Base-by-base conservation (phyloP, 2,113 vertebrate genomes). In the Ochotona princeps region DNA sequence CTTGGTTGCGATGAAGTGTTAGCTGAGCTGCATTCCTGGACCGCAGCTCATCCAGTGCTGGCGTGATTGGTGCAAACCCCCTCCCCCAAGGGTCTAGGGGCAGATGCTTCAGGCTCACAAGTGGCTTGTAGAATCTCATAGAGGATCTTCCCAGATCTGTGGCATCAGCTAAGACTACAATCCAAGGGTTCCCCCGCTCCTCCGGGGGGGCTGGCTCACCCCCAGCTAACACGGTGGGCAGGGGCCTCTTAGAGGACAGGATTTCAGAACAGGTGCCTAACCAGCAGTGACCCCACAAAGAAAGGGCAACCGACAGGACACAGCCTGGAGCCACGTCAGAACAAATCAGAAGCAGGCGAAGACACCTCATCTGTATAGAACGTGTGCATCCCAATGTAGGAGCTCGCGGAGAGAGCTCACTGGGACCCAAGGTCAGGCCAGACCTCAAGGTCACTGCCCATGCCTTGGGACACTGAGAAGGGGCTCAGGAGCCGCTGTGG, bases 41-140 rank as follows among this genome's bases (percentile, higher is more conserved):
- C 83, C n/a, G 3, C 9, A 1, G 17, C 28, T 23, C 49, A 67
- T 54, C 3, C 5, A 35, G 0, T 10, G 17, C 14, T 4, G 11
- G n/a, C 15, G 70, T 25, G 5, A 26, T 51, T 72, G 17, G 1
- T 13, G 7, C n/a, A 38, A 18, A 3, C 12, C 0, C 0, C 8
- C 8, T 7, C n/a, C n/a, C n/a, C n/a, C n/a, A n/a, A n/a, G n/a
- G n/a, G n/a, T n/a, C n/a, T 20, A 13, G 54, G 54, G 14, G 54
- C 54, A 18, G 18, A 18, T 57, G 54, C 54, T 57, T 13, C 25
- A 5, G 21, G 38, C 38, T 44, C 38, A 44, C 38, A 44, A 6
- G 38, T 44, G 38, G 38, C 38, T 44, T 44, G 38, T 44, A 44
- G 38, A 44, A 44, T 44, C 38, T 44, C 38, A 44, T 44, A 44